phyloP scores from a whole-genome alignment of 2,797 vertebrate genomes.

The Podarcis siculus region DNA sequence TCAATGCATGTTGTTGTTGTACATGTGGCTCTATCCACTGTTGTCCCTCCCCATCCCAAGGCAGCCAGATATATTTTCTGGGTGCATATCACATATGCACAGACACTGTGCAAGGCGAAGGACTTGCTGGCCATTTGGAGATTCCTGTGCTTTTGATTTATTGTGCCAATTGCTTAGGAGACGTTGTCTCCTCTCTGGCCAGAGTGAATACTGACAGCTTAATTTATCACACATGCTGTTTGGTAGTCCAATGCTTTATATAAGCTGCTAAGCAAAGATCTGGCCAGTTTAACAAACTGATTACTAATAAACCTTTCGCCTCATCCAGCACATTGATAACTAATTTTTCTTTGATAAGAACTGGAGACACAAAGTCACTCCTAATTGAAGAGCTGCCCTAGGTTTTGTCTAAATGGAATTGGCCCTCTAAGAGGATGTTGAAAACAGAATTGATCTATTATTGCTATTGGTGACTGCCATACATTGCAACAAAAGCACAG shows the following conservation, averaged over 20 bases:
- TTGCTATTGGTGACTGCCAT: neutral
- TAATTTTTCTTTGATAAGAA: neutral
- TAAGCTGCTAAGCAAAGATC: constrained; percentile 65
- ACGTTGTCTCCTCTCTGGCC: constrained; percentile 59
- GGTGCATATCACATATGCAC: no score
- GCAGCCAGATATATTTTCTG: neutral
- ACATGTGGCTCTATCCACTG: neutral
- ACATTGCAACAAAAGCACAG: neutral
- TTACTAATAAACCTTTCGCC: constrained; percentile 19
- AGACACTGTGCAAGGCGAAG: constrained; percentile 33
- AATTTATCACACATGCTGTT: constrained; percentile 56
- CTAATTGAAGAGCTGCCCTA: neutral
- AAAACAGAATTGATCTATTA: neutral
- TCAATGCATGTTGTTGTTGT: neutral
- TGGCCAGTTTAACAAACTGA: constrained; percentile 23
- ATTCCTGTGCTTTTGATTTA: constrained; percentile 65
- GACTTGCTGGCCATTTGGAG: constrained; percentile 36
- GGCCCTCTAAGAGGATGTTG: neutral
- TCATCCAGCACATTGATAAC: neutral
- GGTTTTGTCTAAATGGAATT: neutral
- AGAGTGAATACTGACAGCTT: constrained; percentile 58
- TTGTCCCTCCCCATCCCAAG: no score
- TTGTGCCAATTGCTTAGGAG: constrained; percentile 50
- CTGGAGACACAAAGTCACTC: neutral
- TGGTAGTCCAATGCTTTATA: constrained; percentile 57